Evolutionary conservation across 2,797 vertebrate genomes (phyloP).

Genomic region (Cryptoblepharus egeriae): DNA sequence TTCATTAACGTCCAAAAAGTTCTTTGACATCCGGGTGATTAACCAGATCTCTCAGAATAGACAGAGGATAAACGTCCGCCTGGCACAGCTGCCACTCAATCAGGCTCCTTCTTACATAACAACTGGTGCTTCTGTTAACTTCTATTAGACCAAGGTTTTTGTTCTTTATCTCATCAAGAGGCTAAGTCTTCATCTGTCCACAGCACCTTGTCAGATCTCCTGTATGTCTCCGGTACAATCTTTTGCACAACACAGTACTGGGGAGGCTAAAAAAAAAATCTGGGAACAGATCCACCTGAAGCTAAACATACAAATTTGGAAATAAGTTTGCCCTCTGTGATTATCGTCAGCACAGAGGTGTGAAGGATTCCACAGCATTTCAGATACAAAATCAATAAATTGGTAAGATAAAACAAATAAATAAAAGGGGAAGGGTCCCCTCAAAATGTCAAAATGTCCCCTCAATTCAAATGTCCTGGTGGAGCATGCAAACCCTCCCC

Average conservation of each 20-base stretch:
- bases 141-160: slow-evolving; percentile 18
- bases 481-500: too few species aligned
- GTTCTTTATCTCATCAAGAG: slow-evolving; percentile 38
- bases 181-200: slow-evolving; percentile 38
- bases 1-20: not conserved
- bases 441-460: too few species aligned
- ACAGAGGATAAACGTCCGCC: slow-evolving; percentile 20
- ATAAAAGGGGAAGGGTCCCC: too few species aligned
- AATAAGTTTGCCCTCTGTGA: too few species aligned
- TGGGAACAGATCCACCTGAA: not conserved
- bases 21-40: not conserved
- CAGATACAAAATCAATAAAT: too few species aligned
- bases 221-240: slow-evolving; percentile 33
- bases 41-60: not conserved
- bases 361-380: too few species aligned
- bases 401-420: too few species aligned
- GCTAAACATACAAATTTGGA: not conserved
- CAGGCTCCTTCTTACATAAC: slow-evolving; percentile 27
- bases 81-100: slow-evolving; percentile 41
- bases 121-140: slow-evolving; percentile 17
- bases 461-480: too few species aligned
- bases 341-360: too few species aligned
- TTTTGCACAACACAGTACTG: slow-evolving; percentile 1
- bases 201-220: fast-evolving
- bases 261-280: not conserved